Evolutionary conservation across 1,140 invertebrate species (phyloP), one percentile per base, ranked within the genome.

Genomic region (Sycophaga agraensis): DNA sequence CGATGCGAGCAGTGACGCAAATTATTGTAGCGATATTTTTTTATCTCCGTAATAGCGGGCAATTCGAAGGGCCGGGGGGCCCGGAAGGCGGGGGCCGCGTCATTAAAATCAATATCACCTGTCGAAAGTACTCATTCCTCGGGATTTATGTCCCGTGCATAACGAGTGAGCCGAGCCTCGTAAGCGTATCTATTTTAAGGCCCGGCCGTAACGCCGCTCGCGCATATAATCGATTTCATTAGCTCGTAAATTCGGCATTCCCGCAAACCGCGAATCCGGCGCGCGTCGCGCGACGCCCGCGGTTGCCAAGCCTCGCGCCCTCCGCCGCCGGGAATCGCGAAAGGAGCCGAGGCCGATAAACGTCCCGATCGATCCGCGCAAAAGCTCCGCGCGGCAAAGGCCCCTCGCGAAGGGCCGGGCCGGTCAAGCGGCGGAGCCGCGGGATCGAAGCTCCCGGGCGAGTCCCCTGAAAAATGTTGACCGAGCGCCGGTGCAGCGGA

Each of bases 191-290:
- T 49, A 40, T 62, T 62, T 62, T 62, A 62, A 62, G 59, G 51
- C 19, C 34, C 12, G 34, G 50, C 43, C 14, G 24, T 60, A 60
- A 60, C 59, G 59, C 51, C 26, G 42, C 50, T 48, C 50, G 49
- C 59, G 57, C 57, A 43, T 62, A 62, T 55, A 62, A 55, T 62
- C 59, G 59, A 62, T 62, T 62, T 62, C 59, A 62, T 62, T 62
- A 62, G 59, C 59, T 62, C 59, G 56, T 64, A 64, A 59, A 64
- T 64, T 59, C 54, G 39, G 11, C 49, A 59, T 58, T 58, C 48
- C 39, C 55, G 46, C 54, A 46, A 39, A 64, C 62, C 56, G 55
- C 62, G 45, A 64, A 64, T 53, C 39, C 48, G 54, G 42, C 16
- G 21, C n/a, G n/a, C n/a, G n/a, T n/a, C n/a, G n/a, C n/a, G n/a